Percentiles rank a stretch among this genome's conserved stretches.
Evolutionary conservation across 2,797 vertebrate species (phyloP).

Genomic region (Gorsachius magnificus): DNA sequence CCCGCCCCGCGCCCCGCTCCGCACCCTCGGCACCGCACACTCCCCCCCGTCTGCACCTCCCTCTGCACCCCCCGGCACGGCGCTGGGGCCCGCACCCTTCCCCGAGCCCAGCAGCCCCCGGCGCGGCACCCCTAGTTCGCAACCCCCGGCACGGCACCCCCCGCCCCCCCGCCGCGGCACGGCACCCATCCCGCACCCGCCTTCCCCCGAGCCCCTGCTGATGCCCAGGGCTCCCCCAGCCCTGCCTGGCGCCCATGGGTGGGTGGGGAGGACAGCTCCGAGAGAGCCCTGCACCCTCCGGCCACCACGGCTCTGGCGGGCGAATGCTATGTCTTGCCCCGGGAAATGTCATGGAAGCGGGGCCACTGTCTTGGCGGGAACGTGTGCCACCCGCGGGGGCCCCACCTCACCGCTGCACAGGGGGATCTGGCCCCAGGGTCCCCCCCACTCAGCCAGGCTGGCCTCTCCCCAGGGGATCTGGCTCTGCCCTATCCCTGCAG

Average conservation of each 20-base stretch:
- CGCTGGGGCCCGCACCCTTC: not conserved
- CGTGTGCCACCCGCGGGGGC: not conserved
- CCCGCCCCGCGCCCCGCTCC: constrained; percentile 35
- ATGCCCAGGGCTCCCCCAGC: not conserved
- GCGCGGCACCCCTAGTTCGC: too few species aligned
- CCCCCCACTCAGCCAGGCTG: not conserved
- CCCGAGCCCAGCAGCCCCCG: not conserved
- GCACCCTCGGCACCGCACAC: not conserved
- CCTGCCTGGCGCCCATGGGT: not conserved
- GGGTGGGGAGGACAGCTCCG: too few species aligned
- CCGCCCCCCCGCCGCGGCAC: too few species aligned
- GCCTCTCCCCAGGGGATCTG: not conserved
- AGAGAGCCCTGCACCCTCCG: not conserved
- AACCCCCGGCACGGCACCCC: not conserved
- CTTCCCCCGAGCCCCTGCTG: not conserved
- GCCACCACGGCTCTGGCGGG: rapidly evolving
- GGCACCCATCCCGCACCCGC: not conserved
- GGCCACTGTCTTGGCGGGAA: not conserved
- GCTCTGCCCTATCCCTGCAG: not conserved
- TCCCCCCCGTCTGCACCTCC: not conserved
- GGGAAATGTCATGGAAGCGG: not conserved
- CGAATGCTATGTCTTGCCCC: not conserved
- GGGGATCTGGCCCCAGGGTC: not conserved
- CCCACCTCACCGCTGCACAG: not conserved
- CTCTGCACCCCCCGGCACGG: not conserved